These are phyloP conservation scores for Naja naja DNA, from an alignment of 2,113 vertebrate species.

Conservation along the genomic window DNA sequence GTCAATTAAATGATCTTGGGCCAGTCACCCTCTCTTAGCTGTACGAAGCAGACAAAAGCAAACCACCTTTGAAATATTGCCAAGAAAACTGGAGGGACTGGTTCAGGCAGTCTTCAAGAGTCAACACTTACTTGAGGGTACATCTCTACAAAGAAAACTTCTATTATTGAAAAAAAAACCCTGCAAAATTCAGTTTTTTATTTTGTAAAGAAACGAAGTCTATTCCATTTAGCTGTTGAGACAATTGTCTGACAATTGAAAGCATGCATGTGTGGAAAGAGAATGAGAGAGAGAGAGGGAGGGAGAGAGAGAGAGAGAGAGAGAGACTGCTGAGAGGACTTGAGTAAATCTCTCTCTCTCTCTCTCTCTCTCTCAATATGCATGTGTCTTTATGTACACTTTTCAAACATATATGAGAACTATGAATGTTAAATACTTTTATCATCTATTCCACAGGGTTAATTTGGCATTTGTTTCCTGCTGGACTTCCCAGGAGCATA, in stretches of 20 bases:
- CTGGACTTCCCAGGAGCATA: not conserved
- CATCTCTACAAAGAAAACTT: not conserved
- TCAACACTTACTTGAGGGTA: not conserved
- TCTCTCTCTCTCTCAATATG: not conserved
- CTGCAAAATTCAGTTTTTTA: not conserved
- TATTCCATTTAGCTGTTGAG: not conserved
- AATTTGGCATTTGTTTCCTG: not conserved
- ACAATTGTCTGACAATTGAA: not conserved
- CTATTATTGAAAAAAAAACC: not conserved
- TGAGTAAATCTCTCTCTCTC: not conserved
- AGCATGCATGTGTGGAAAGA: not conserved
- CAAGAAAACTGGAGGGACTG: not conserved
- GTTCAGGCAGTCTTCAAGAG: not conserved
- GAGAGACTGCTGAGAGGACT: no score
- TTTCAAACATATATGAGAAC: not conserved
- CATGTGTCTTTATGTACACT: not conserved
- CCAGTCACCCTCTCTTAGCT: not conserved
- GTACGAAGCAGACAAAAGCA: not conserved
- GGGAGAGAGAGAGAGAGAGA: no score
- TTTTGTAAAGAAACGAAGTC: not conserved
- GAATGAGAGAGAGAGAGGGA: no score
- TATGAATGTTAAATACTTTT: not conserved
- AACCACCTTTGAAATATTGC: not conserved
- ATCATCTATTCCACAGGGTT: not conserved
- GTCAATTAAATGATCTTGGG: not conserved